A percentile compares a stretch with the other conserved stretches of the same genome.
phyloP scores from a whole-genome alignment of 1,140 invertebrate species.

The Aporrectodea caliginosa region DNA sequence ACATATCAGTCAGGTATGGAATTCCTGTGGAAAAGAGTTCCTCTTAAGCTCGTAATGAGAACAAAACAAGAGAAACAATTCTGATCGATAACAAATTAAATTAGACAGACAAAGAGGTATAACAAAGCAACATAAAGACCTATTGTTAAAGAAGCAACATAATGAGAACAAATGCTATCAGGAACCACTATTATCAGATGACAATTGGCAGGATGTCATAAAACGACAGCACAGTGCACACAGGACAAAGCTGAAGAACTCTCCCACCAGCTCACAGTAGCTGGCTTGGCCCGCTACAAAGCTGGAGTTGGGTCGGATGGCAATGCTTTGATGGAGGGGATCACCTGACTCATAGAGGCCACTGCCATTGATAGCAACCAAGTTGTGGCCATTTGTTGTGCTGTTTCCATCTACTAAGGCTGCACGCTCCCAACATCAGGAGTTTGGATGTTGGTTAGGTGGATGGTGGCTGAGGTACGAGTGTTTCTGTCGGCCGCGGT shows the following conservation, averaged over 20 bases:
- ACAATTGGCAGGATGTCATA: neutral
- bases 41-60: too few relatives aligned
- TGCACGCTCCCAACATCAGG: slow-evolving; percentile 1
- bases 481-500: neutral
- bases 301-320: neutral
- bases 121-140: neutral
- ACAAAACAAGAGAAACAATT: too few relatives aligned
- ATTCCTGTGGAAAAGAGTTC: neutral
- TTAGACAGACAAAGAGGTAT: neutral
- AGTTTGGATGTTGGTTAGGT: neutral
- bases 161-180: neutral
- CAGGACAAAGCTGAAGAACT: neutral
- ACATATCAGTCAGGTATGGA: neutral
- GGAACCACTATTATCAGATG: neutral
- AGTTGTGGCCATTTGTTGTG: neutral
- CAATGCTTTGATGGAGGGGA: neutral
- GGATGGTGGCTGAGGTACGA: neutral
- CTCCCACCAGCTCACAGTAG: neutral
- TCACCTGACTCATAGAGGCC: neutral
- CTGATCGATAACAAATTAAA: neutral
- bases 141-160: too few relatives aligned
- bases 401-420: neutral
- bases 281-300: neutral
- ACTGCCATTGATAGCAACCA: neutral
- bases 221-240: neutral